Evolutionary conservation across 2,113 vertebrate species (phyloP), one percentile per base, ranked within the genome.

Genomic region (Lontra canadensis): DNA sequence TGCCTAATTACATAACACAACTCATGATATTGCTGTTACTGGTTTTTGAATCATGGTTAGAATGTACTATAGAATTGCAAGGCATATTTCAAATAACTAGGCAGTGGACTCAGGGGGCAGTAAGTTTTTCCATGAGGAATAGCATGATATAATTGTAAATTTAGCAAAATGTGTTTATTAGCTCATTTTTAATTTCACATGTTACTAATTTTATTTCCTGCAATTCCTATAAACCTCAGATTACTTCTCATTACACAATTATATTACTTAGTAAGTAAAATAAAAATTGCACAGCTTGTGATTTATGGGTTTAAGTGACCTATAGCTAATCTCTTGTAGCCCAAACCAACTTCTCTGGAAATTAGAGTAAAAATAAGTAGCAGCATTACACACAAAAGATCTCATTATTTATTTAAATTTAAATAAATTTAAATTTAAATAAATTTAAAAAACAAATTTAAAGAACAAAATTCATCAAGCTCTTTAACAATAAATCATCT

Each of bases 101-200:
- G 23, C 74, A 49, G 81, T 49, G 81, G 71, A 61, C 25, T 79
- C 29, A 49, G 25, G 8, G 14, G 31, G 26, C 63, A 93, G 78
- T 80, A 81, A 34, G 8, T 39, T 90, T 96, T 93, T 82, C n/a
- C 86, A 80, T 80, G 84, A 82, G 39, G 23, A 55, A 36, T 47
- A 47, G 31, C 42, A 67, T 67, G 73, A 79, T 87, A n/a, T 39
- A 65, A 82, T 78, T 90, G 12, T 78, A 92, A 94, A 93, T 92
- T 89, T 87, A 78, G 52, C 7, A 92, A 90, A 95, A 85, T 52
- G 11, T 92, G 57, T 90, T 92, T 88, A 85, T 95, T 94, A 87
- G 17, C n/a, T 96, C 57, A 92, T 96, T 97, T 97, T 98, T 73
- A 95, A 97, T 92, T 96, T 96, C 57, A 88, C 44, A 81, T 94